A percentile compares a stretch with the other conserved stretches of the same genome.
Evolutionary conservation across 2,888 invertebrate species (phyloP).

Genomic region (Rapana venosa): DNA sequence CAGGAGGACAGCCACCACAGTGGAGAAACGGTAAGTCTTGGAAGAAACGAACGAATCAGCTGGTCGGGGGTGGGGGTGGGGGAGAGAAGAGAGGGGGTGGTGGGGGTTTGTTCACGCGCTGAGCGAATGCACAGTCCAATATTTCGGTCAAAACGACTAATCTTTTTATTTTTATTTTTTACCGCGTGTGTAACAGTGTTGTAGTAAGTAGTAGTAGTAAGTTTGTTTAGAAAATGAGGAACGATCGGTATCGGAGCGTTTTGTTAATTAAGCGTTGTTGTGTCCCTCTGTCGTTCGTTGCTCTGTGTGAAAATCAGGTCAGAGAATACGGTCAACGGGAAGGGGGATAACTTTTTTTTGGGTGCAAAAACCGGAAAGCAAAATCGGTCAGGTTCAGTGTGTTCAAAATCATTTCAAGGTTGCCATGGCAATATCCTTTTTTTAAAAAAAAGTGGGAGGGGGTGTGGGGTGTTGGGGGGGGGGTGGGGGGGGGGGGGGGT

Average conservation of each 20-base stretch:
- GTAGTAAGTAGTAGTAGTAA: no score
- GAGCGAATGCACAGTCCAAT: constrained; percentile 45
- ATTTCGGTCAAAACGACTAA: constrained; percentile 21
- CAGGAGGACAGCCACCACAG: neutral
- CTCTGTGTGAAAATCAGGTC: neutral
- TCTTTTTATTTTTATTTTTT: neutral
- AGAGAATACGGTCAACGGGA: constrained; percentile 31
- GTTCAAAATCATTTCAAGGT: neutral
- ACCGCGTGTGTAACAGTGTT: no score
- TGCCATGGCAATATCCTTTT: neutral
- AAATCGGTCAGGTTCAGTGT: constrained; percentile 33
- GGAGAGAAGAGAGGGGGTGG: neutral
- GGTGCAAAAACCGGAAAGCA: neutral
- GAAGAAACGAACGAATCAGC: neutral
- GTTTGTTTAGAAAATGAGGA: no score
- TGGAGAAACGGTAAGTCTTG: constrained; percentile 45
- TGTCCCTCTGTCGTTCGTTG: neutral
- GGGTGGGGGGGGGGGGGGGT: no score
- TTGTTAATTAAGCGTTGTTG: neutral
- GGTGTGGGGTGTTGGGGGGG: no score
- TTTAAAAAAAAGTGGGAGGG: no score
- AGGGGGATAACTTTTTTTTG: constrained; percentile 32
- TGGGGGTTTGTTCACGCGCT: constrained; percentile 41
- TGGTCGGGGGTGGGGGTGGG: no score
- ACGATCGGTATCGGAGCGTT: neutral